Base-by-base conservation (phyloP, 2,797 vertebrate species). In the Sebastes steindachneri region DNA sequence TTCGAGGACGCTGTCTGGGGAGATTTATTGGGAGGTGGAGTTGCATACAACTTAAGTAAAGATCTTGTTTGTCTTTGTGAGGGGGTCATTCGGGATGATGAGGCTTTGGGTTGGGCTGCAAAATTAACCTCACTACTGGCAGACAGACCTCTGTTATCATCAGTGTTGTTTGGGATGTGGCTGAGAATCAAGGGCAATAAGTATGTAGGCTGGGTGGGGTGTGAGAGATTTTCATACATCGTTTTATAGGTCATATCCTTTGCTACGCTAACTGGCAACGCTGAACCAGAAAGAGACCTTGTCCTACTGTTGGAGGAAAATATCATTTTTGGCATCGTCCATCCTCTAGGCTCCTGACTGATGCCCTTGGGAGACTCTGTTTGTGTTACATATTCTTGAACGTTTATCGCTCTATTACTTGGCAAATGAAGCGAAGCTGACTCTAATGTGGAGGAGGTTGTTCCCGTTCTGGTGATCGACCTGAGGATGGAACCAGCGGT, bases 221-320 rank as follows among this genome's bases (percentile, higher is more conserved):
- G 28, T 76, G 77, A 81, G 57, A 63, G 53, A 66, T 41, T 68
- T 79, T 73, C 7, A 10, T 35, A 7, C 9, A 10, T 66, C 23
- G 25, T 80, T 89, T 88, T 78, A 82, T 82, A 68, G 48, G 74
- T 79, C 62, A 54, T 54, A 33, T 75, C 45, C 5, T 75, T 75
- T 66, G 15, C 33, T 29, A 66, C 74, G 8, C 54, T 37, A 51
- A 35, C 55, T 66, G 29, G 62, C 31, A 85, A 55, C 3, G 15
- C 23, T 69, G 80, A 71, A 70, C 53, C 70, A 73, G 77, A 79
- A 55, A 53, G 48, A 83, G 73, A 81, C 17, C 63, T 55, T 65
- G 54, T 60, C 70, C 14, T 70, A 29, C 28, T 72, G 29, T 75
- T 63, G 14, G 85, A 69, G 33, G 59, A 66, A 84, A 78, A 82